Percentiles rank a stretch among this genome's conserved stretches.
Evolutionary conservation across 2,888 invertebrate species (phyloP).

Genomic region (Liodrosophila aerea): DNA sequence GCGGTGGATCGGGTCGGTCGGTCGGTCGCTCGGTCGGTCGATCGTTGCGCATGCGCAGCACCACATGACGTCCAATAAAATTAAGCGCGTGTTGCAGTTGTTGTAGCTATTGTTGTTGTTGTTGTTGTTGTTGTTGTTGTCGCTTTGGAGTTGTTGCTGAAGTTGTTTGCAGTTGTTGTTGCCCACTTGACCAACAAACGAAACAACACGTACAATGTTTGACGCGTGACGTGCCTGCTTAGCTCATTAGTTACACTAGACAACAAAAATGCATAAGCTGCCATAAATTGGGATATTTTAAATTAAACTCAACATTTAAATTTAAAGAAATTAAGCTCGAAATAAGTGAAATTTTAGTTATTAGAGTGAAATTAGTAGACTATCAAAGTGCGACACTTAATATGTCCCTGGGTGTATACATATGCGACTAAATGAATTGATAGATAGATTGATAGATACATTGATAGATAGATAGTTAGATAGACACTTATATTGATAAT

Average conservation of each 20-base stretch:
- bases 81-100: constrained; percentile 71
- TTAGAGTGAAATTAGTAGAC: no score
- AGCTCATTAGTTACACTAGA: constrained; percentile 53
- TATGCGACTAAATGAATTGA: no score
- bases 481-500: no score
- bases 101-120: constrained; percentile 35
- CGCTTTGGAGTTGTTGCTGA: constrained; percentile 26
- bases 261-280: constrained; percentile 26
- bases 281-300: not conserved
- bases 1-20: constrained; percentile 36
- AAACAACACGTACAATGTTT: constrained; percentile 74
- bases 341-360: no score
- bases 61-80: constrained; percentile 73
- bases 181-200: constrained; percentile 72
- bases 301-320: not conserved
- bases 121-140: constrained; percentile 30
- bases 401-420: no score
- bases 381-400: no score
- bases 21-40: constrained; percentile 24
- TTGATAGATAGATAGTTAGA: no score
- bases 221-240: constrained; percentile 73
- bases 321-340: no score
- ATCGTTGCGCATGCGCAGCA: constrained; percentile 72
- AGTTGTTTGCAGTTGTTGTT: constrained; percentile 39
- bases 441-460: no score